Conservation (phyloP, 2,113 vertebrate species). For the Colius striatus region DNA sequence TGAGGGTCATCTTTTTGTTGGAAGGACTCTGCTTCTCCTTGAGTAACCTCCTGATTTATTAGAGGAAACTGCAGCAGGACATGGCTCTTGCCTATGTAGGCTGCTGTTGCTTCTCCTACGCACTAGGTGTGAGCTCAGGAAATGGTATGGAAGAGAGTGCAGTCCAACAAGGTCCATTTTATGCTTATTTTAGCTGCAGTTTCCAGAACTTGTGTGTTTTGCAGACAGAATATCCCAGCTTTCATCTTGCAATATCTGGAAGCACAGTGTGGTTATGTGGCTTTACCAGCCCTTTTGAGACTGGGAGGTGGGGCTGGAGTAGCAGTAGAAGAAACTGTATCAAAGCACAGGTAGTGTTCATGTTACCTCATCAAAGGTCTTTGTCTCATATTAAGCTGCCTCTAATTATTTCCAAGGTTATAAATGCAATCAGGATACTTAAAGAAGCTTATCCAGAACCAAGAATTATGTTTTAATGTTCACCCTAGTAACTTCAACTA, state of each 20-base stretch:
- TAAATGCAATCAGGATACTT: neutral
- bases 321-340: neutral
- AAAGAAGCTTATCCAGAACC: neutral
- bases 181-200: neutral
- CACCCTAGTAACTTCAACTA: neutral
- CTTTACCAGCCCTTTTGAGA: neutral
- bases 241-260: neutral
- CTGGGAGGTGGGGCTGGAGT: neutral
- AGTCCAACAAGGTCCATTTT: neutral
- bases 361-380: neutral
- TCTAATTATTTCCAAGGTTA: neutral
- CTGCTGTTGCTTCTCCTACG: neutral
- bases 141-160: slow-evolving; percentile 20
- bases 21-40: neutral
- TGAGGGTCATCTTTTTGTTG: neutral
- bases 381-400: neutral
- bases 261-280: neutral
- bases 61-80: neutral
- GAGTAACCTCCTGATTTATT: neutral
- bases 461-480: neutral
- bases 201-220: slow-evolving; percentile 1
- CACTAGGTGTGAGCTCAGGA: slow-evolving; percentile 10
- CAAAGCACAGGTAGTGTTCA: neutral
- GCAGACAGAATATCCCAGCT: neutral
- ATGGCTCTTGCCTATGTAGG: neutral